phyloP scores from a whole-genome alignment of 2,797 vertebrate species.

The Anguilla megastoma region DNA sequence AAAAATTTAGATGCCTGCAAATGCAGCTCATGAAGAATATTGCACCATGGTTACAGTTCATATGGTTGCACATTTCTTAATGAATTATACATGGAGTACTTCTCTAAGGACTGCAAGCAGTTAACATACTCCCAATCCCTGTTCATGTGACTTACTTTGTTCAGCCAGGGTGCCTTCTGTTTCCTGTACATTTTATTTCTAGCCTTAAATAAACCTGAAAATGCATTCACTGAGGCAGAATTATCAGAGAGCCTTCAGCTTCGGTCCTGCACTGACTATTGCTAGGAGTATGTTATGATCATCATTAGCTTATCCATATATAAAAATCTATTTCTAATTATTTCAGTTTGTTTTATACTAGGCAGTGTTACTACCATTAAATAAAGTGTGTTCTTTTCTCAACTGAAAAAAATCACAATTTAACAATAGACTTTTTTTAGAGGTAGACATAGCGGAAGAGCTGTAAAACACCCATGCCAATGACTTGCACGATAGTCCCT shows the following conservation, averaged over 20 bases:
- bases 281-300: neutral
- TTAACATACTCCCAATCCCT: neutral
- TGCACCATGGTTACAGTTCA: neutral
- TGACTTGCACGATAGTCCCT: neutral
- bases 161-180: neutral
- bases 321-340: neutral
- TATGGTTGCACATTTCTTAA: neutral
- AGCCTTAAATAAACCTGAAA: constrained; percentile 25
- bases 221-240: constrained; percentile 35
- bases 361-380: neutral
- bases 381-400: neutral
- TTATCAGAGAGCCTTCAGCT: neutral
- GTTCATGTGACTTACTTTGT: neutral
- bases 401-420: neutral
- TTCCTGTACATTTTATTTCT: constrained; percentile 3
- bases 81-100: neutral
- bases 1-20: neutral
- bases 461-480: neutral
- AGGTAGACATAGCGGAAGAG: neutral
- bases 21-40: neutral
- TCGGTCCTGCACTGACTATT: neutral
- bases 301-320: constrained; percentile 16
- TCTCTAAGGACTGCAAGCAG: neutral
- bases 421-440: constrained; percentile 4
- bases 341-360: neutral